A percentile compares a stretch with the other conserved stretches of the same genome.
These are phyloP conservation scores for Leptothorax acervorum DNA, from an alignment of 2,888 invertebrate genomes.

Conservation along the genomic window DNA sequence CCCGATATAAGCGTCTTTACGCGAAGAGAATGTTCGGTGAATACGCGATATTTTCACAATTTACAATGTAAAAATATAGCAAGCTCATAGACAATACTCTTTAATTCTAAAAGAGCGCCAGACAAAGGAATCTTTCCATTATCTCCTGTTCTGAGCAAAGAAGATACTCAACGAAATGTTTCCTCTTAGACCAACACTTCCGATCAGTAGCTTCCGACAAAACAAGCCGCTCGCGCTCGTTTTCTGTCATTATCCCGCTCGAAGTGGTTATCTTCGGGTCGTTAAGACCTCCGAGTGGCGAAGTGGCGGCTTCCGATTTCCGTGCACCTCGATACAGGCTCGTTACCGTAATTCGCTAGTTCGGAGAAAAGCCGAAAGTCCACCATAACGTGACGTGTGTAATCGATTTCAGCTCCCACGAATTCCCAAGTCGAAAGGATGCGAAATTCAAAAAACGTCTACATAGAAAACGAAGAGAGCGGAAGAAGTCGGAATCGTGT, in stretches of 20 bases:
- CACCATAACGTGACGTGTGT: constrained; percentile 38
- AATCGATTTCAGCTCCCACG: constrained; percentile 53
- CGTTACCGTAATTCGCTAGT: constrained; percentile 54
- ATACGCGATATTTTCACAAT: background rate
- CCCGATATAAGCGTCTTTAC: background rate
- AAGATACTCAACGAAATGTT: constrained; percentile 37
- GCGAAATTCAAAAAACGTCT: background rate
- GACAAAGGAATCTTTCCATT: constrained; percentile 11
- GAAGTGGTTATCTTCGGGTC: constrained; percentile 12
- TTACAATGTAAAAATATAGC: background rate
- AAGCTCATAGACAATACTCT: background rate
- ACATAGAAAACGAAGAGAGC: constrained; percentile 1
- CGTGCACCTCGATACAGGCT: constrained; percentile 36
- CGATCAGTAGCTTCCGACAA: constrained; percentile 44
- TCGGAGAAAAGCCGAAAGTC: constrained; percentile 13
- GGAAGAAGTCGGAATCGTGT: background rate
- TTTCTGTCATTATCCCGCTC: constrained; percentile 42
- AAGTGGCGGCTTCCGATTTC: constrained; percentile 51
- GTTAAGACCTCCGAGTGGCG: constrained; percentile 20
- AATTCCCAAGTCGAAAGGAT: background rate
- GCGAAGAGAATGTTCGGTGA: background rate
- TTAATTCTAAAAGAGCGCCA: background rate
- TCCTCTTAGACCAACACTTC: constrained; percentile 34
- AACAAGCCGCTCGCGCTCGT: constrained; percentile 50
- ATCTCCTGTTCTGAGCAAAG: background rate